phyloP scores from a whole-genome alignment of 64 coral and sea anemone genomes.

The Trachythela sp. region DNA sequence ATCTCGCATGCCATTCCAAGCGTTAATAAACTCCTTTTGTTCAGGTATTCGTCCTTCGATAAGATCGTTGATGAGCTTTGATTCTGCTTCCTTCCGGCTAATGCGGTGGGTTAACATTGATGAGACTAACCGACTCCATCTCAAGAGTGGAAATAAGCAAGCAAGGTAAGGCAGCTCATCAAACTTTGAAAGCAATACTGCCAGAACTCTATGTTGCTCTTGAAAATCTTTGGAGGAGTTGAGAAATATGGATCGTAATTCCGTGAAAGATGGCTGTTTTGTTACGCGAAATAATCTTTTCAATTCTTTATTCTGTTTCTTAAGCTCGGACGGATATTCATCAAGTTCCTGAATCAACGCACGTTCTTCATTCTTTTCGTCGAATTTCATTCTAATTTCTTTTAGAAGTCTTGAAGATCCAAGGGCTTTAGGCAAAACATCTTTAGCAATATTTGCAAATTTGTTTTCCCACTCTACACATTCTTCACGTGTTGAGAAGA shows the following conservation, averaged over 20 bases:
- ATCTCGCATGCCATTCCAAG: constrained; percentile 61
- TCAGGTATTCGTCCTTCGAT: constrained; percentile 36
- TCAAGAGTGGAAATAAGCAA: constrained; percentile 49
- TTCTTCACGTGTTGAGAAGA: background rate
- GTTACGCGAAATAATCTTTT: constrained; percentile 63
- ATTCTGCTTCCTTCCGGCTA: constrained; percentile 55
- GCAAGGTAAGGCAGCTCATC: constrained; percentile 47
- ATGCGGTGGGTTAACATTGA: constrained; percentile 60
- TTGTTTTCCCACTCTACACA: background rate
- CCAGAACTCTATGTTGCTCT: constrained; percentile 58
- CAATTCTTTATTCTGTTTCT: background rate
- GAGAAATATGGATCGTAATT: constrained; percentile 53
- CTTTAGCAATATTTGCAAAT: background rate
- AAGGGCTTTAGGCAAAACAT: background rate
- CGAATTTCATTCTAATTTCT: background rate
- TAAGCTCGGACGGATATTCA: background rate
- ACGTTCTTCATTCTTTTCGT: background rate
- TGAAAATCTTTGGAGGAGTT: constrained; percentile 39
- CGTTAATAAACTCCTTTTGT: constrained; percentile 45
- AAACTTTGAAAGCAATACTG: constrained; percentile 63
- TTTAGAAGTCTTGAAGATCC: background rate
- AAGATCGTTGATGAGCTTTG: constrained; percentile 60
- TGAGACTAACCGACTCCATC: constrained; percentile 63
- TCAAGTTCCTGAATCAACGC: constrained; percentile 34
- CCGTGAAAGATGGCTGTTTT: constrained; percentile 41